These are phyloP conservation scores for Astreopora myriophthalma DNA, from an alignment of 64 coral and sea anemone genomes.

Conservation along the genomic window DNA sequence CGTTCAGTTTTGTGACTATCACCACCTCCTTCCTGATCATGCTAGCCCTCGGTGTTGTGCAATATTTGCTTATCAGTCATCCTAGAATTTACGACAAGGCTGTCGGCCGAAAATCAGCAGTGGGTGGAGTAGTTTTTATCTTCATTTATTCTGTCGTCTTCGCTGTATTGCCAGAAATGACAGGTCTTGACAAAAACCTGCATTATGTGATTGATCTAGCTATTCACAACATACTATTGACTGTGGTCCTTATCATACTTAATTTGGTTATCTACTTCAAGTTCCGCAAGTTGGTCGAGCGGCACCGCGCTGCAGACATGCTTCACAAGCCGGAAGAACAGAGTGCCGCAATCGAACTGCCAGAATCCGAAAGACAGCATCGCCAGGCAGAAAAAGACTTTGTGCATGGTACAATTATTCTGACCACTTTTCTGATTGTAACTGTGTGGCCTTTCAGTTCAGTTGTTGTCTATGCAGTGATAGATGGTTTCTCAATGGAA, in stretches of 20 bases:
- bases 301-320: neutral
- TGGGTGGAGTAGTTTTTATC: neutral
- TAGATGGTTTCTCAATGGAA: neutral
- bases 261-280: slow-evolving; percentile 67
- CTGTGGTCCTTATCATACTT: slow-evolving; percentile 49
- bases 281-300: slow-evolving; percentile 30
- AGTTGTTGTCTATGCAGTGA: neutral
- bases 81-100: slow-evolving; percentile 48
- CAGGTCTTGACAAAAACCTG: neutral
- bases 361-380: neutral
- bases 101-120: slow-evolving; percentile 32
- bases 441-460: slow-evolving; percentile 43
- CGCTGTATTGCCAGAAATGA: slow-evolving; percentile 80
- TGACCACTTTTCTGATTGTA: slow-evolving; percentile 39
- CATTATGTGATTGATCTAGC: slow-evolving; percentile 63
- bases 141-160: slow-evolving; percentile 88
- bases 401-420: slow-evolving; percentile 28
- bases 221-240: slow-evolving; percentile 66
- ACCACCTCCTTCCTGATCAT: slow-evolving; percentile 83
- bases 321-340: neutral
- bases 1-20: slow-evolving; percentile 68
- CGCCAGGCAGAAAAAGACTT: slow-evolving; percentile 67
- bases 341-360: neutral
- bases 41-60: slow-evolving; percentile 54
- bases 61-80: slow-evolving; percentile 61